Percentiles rank a stretch among this genome's conserved stretches.
phyloP scores from a whole-genome alignment of 2,113 vertebrate genomes.

The Thermophis baileyi region DNA sequence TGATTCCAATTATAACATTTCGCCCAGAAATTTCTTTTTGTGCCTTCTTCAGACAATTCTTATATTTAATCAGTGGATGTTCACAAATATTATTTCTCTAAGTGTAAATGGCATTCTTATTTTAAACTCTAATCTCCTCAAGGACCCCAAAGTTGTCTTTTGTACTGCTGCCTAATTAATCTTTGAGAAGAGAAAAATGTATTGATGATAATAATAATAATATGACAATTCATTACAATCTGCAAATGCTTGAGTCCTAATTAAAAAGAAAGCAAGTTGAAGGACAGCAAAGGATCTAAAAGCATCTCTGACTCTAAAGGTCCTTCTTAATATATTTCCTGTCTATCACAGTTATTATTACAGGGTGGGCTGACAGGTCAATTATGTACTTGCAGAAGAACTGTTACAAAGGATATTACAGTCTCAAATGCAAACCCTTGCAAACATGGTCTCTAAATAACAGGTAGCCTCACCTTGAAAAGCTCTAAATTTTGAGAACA shows the following conservation, averaged over 20 bases:
- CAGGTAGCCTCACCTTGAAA: slow-evolving; percentile 69
- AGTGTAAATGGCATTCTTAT: slow-evolving; percentile 27
- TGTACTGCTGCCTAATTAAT: slow-evolving; percentile 54
- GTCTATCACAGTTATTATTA: slow-evolving; percentile 75
- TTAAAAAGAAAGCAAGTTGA: slow-evolving; percentile 70
- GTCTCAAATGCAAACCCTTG: slow-evolving; percentile 74
- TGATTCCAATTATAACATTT: not conserved
- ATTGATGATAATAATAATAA: slow-evolving; percentile 62
- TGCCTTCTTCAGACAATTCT: not conserved
- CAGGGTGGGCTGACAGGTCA: slow-evolving; percentile 76
- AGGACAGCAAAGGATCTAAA: slow-evolving; percentile 66
- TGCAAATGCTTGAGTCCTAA: slow-evolving; percentile 66
- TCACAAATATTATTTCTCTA: slow-evolving; percentile 24
- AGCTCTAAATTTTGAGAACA: slow-evolving; percentile 60
- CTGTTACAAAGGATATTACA: slow-evolving; percentile 72
- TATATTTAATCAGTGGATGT: slow-evolving; percentile 23
- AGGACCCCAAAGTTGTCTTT: slow-evolving; percentile 38
- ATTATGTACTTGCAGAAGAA: slow-evolving; percentile 73
- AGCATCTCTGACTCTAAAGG: slow-evolving; percentile 60
- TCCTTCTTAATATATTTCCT: slow-evolving; percentile 70
- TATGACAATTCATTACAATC: slow-evolving; percentile 68
- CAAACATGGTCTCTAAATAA: slow-evolving; percentile 71
- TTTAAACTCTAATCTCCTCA: slow-evolving; percentile 26
- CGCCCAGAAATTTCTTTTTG: not conserved
- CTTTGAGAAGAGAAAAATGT: slow-evolving; percentile 54